A percentile compares a stretch with the other conserved stretches of the same genome.
Evolutionary conservation across 1,140 invertebrate species (phyloP).

Genomic region (Lordiphosa collinella): DNA sequence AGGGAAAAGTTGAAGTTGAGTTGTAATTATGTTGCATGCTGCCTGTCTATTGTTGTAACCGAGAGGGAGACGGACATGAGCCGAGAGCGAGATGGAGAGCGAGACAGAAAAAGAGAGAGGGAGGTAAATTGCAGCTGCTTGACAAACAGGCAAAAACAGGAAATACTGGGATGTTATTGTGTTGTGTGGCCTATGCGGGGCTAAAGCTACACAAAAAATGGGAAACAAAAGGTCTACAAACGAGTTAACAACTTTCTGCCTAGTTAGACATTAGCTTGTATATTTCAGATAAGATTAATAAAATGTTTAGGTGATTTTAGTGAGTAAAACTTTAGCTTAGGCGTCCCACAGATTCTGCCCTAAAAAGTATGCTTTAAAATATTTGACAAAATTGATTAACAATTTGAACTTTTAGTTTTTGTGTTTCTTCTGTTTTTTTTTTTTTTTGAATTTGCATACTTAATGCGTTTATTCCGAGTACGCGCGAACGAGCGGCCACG

Average conservation of each 20-base stretch:
- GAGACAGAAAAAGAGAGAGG: background rate
- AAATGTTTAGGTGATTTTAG: no score
- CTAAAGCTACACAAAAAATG: background rate
- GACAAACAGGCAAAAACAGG: constrained; percentile 4
- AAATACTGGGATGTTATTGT: constrained; percentile 43
- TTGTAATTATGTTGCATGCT: constrained; percentile 66
- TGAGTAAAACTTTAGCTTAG: no score
- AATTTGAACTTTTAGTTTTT: background rate
- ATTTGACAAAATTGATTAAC: no score
- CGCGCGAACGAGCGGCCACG: constrained; percentile 20
- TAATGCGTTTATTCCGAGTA: constrained; percentile 28
- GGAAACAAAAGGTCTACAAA: background rate
- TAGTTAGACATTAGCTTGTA: no score
- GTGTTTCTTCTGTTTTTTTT: constrained; percentile 29
- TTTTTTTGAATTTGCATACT: constrained; percentile 33
- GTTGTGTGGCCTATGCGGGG: background rate
- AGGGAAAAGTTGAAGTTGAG: constrained; percentile 36
- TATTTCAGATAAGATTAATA: no score
- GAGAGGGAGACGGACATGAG: constrained; percentile 2
- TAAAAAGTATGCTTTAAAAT: no score
- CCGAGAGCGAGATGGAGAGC: background rate
- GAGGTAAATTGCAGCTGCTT: constrained; percentile 12
- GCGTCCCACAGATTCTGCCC: no score
- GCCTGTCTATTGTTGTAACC: constrained; percentile 28
- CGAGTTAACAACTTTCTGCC: no score